Base-by-base conservation (phyloP, 2,888 invertebrate genomes). In the Coenonympha arcania region DNA sequence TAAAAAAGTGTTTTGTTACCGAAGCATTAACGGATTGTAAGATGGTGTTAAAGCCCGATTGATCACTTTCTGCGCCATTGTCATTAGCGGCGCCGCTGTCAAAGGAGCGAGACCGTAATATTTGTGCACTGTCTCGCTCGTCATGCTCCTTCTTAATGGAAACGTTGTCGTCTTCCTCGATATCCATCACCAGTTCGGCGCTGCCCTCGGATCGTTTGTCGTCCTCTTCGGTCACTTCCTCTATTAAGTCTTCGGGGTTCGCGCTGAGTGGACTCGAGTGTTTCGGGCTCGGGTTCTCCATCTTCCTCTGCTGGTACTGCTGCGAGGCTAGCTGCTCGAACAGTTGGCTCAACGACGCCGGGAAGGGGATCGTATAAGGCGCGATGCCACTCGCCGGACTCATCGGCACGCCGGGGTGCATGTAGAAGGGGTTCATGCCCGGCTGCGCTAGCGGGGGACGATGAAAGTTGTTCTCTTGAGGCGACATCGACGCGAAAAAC, bases 21-120 rank as follows among this genome's bases (percentile, higher is more conserved):
- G 91, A 90, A 9, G 92, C 79, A 70, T 90, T 92, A 9, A 94
- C 92, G 6, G 91, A 92, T 69, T 93, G 92, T 60, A 92, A 77
- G 61, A 93, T 91, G 48, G 90, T 88, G 68, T 93, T 90, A 30
- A 93, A 92, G 30, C 88, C 89, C 57, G 90, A 88, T 49, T 90
- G 83, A 54, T 88, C 87, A 22, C 67, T 61, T 48, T 70, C 73
- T 45, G 71, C 61, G 31, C 62, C 61, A 55, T 73, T 75, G 57
- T 76, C 76, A 58, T 76, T 72, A 61, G 70, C 59, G 31, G 73
- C 75, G 71, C 77, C 74, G 70, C 80, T 75, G 51, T 79, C 68
- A 50, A 69, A 78, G 60, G 65, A 69, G 40, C 57, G 71, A 55
- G 64, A 62, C 15, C 68, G 70, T 43, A 71, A 73, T 50, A 65